Conservation (phyloP, 2,113 vertebrate species). For the Corythornis vintsioides region DNA sequence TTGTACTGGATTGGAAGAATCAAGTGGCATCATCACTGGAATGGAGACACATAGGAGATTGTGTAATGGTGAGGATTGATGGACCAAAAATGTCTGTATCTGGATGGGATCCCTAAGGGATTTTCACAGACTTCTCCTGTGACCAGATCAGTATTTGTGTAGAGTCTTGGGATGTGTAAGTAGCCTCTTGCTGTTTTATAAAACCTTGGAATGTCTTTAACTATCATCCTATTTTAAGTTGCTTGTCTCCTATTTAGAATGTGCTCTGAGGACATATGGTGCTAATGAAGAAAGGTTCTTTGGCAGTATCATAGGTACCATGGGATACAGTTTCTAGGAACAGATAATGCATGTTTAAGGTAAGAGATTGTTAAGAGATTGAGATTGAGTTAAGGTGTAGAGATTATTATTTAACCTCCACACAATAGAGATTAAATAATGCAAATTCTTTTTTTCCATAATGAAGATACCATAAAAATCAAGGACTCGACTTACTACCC, state of each 20-base stretch:
- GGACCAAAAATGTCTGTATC: not conserved
- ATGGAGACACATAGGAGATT: not conserved
- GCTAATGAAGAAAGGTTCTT: not conserved
- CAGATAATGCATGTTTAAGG: not conserved
- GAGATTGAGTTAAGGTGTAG: not conserved
- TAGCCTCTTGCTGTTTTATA: not conserved
- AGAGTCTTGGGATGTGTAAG: not conserved
- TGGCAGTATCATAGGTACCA: not conserved
- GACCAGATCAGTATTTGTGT: not conserved
- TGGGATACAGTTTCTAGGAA: not conserved
- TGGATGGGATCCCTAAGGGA: not conserved
- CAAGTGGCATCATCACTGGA: not conserved
- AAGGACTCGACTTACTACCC: not conserved
- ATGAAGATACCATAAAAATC: not conserved
- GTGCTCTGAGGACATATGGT: not conserved
- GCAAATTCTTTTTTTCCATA: not conserved
- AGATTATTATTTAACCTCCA: not conserved
- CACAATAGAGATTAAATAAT: not conserved
- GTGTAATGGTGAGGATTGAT: not conserved
- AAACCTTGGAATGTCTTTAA: not conserved
- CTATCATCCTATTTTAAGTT: not conserved
- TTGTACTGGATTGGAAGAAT: not conserved
- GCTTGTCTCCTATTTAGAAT: not conserved
- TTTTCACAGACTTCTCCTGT: not conserved
- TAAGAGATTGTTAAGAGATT: no score